Evolutionary conservation across 2,113 vertebrate genomes (phyloP), one percentile per base, ranked within the genome.

Genomic region (Calidris pygmaea): DNA sequence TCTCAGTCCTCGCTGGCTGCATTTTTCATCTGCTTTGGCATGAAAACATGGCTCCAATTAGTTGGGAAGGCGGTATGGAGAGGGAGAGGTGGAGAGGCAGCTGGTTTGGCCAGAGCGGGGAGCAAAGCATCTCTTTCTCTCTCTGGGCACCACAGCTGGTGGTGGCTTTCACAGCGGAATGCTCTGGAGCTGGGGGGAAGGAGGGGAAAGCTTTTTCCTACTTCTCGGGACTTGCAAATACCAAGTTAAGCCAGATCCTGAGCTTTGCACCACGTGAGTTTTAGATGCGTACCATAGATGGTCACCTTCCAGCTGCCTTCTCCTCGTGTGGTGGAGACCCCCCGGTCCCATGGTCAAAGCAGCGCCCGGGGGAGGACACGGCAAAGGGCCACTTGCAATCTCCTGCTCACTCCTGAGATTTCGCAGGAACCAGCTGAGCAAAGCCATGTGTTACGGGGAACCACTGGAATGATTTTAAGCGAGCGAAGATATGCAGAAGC

Each of bases 381-480:
- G 53, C 41, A 35, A 58, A 8, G 45, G 68, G 80, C 66, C 77
- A 73, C 66, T 95, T 76, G 62, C 52, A 89, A 59, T 85, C 92
- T 89, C 74, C 84, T 2, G 6, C 77, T 85, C 8, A 0, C 53
- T 73, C 77, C 12, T 95, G 96, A 95, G 95, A 93, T 66, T 92
- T 45, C 0, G 0, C 94, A 97, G 95, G 67, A 89, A 30, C 91
- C 50, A 73, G 82, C 74, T 96, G 96, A 95, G 93, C 89, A 87
- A 91, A 96, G 89, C 90, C 92, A 96, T 92, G 94, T 94, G 96
- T 96, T 96, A 55, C 21, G 6, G 76, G 85, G 84, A 96, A 92
- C 74, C 92, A 45, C 87, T 96, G 95, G 96, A 95, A 93, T 0
- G 10, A 32, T 76, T 93, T 93, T 89, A 85, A 87, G 77, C 5